A percentile compares a stretch with the other conserved stretches of the same genome.
Evolutionary conservation across 1,140 invertebrate genomes (phyloP).

Genomic region (Aphelenchoides avenae): DNA sequence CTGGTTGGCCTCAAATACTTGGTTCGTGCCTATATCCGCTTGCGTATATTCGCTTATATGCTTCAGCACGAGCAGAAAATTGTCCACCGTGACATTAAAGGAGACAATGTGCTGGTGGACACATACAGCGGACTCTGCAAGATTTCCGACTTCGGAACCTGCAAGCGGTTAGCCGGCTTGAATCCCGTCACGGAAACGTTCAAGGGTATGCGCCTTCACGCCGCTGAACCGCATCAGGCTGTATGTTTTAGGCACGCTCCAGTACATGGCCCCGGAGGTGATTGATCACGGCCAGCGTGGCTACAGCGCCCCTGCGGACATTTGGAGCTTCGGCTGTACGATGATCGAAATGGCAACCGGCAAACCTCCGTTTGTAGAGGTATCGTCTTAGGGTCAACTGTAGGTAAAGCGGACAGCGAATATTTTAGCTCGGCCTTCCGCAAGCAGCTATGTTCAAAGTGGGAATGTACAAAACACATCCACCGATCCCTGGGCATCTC

Average conservation of each 20-base stretch:
- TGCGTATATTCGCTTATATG: slow-evolving; percentile 64
- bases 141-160: slow-evolving; percentile 99
- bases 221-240: too few species aligned
- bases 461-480: slow-evolving; percentile 94
- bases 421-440: slow-evolving; percentile 72
- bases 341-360: slow-evolving; percentile 99
- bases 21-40: too few species aligned
- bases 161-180: slow-evolving; percentile 86
- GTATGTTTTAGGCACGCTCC: slow-evolving; percentile 68
- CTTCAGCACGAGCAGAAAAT: slow-evolving; percentile 87
- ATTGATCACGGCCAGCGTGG: slow-evolving; percentile 94
- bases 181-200: slow-evolving; percentile 91
- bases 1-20: slow-evolving; percentile 95
- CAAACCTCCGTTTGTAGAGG: slow-evolving; percentile 93
- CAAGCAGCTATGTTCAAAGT: slow-evolving; percentile 97
- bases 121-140: slow-evolving; percentile 96
- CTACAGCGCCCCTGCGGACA: slow-evolving; percentile 93
- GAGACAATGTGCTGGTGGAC: slow-evolving; percentile 95
- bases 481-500: slow-evolving; percentile 85
- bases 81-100: slow-evolving; percentile 90
- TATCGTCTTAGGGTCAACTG: slow-evolving; percentile 61
- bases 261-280: slow-evolving; percentile 99
- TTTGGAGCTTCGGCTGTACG: slow-evolving; percentile 94
- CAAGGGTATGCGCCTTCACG: too few species aligned
- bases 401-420: too few species aligned